These are phyloP conservation scores for Punctoribates punctum DNA, from an alignment of 2,888 invertebrate genomes.

Conservation along the genomic window DNA sequence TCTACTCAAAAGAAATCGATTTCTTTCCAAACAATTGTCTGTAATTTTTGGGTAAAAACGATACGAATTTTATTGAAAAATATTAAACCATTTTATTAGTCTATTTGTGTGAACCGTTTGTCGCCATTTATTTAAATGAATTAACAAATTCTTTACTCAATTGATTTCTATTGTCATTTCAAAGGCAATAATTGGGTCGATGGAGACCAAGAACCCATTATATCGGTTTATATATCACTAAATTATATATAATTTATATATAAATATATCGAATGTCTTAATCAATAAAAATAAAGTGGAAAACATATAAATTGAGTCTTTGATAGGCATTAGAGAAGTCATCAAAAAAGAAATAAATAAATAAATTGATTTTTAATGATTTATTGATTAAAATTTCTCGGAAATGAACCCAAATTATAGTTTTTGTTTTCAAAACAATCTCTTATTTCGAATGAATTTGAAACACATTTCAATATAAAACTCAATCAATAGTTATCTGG, in stretches of 20 bases:
- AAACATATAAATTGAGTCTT: background rate
- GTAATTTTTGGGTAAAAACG: background rate
- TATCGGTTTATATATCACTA: conserved; percentile 4
- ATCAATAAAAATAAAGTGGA: conserved; percentile 5
- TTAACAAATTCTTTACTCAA: background rate
- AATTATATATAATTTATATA: background rate
- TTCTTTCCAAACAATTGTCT: background rate
- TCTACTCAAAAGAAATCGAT: background rate
- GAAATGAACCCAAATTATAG: background rate
- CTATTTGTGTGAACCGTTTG: background rate
- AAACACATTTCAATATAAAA: too few species aligned
- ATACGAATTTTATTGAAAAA: background rate
- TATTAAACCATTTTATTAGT: too few species aligned
- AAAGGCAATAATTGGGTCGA: background rate
- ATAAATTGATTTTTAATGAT: background rate
- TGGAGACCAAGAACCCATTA: background rate
- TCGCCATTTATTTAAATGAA: background rate
- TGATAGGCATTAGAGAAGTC: background rate
- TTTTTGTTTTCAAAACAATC: too few species aligned
- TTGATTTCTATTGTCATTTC: background rate
- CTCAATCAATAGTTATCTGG: too few species aligned
- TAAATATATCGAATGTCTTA: conserved; percentile 20
- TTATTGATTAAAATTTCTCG: background rate
- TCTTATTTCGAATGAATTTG: too few species aligned
- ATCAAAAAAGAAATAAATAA: background rate